Conservation (phyloP, 2,888 invertebrate species). For the Endotricha flammealis region DNA sequence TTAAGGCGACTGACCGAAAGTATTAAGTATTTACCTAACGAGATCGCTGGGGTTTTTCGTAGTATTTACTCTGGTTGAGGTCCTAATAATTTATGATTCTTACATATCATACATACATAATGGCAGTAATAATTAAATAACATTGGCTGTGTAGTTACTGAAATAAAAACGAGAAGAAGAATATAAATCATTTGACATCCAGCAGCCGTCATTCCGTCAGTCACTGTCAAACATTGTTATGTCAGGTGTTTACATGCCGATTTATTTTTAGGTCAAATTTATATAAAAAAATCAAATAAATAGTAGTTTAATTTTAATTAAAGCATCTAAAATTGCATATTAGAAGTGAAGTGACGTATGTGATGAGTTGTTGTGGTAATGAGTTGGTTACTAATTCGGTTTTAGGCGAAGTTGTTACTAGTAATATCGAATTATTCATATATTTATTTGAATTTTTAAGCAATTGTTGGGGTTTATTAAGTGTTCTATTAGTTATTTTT, state of each 20-base stretch:
- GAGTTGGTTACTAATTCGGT: conserved; percentile 63
- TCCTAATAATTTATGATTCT: no score
- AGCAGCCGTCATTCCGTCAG: no score
- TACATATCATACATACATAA: no score
- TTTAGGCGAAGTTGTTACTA: conserved; percentile 52
- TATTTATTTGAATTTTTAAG: conserved; percentile 45
- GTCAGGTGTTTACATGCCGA: conserved; percentile 58
- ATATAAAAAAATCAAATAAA: conserved; percentile 20
- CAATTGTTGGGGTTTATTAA: conserved; percentile 39
- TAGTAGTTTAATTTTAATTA: conserved; percentile 22
- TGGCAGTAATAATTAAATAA: no score
- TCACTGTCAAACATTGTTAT: conserved; percentile 31
- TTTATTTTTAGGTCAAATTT: conserved; percentile 49
- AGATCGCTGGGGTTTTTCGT: no score
- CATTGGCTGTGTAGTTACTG: no score
- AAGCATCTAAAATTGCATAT: conserved; percentile 19
- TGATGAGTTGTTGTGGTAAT: conserved; percentile 73
- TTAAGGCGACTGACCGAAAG: no score
- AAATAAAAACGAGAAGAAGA: no score
- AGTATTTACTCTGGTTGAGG: no score
- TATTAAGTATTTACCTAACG: no score
- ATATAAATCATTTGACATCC: no score
- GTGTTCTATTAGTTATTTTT: conserved; percentile 38
- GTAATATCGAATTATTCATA: conserved; percentile 49
- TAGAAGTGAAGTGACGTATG: conserved; percentile 32